Evolutionary conservation across 2,797 vertebrate species (phyloP), one percentile per base, ranked within the genome.

Genomic region (Melanotaenia boesemani): DNA sequence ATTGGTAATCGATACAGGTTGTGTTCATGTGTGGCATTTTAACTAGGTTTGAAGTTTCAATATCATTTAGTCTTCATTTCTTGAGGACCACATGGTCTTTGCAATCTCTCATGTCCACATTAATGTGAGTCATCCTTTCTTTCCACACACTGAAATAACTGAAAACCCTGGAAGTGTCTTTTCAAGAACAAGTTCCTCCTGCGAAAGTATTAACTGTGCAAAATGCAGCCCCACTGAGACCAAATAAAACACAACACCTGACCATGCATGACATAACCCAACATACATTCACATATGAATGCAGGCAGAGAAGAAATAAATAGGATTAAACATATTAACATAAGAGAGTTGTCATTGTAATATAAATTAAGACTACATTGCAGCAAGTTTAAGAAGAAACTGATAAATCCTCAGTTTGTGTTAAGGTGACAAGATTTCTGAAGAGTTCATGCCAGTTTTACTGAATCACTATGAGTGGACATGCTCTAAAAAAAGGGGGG

Each of bases 351-450:
- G 88, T 80, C 80, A 85, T 73, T 58, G 76, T 76, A 67, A 88
- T 84, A 92, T 94, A 94, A 94, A 94, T 94, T 93, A 94, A 94
- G 92, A 94, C 89, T 88, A 92, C 88, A 90, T 82, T 91, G 90
- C 90, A 93, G 91, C 83, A 77, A 82, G 80, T 87, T 88, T 78
- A 81, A 82, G 83, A 78, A 71, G 54, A 76, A 87, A 86, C 74
- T 54, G 77, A 85, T 79, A 61, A 28, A 77, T 77, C 86, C 84
- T 92, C 76, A 83, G 86, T 83, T 90, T 48, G 70, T 60, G 72
- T 84, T 88, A 83, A 89, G 88, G 82, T 89, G 88, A 87, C 82
- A 60, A 52, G 63, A 89, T 77, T 83, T 76, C 61, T 77, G 78
- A 62, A 63, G 78, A 86, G 81, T 85, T 85, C 89, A 91, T 92